phyloP scores from a whole-genome alignment of 2,888 invertebrate genomes.

The Melanostoma scalare region DNA sequence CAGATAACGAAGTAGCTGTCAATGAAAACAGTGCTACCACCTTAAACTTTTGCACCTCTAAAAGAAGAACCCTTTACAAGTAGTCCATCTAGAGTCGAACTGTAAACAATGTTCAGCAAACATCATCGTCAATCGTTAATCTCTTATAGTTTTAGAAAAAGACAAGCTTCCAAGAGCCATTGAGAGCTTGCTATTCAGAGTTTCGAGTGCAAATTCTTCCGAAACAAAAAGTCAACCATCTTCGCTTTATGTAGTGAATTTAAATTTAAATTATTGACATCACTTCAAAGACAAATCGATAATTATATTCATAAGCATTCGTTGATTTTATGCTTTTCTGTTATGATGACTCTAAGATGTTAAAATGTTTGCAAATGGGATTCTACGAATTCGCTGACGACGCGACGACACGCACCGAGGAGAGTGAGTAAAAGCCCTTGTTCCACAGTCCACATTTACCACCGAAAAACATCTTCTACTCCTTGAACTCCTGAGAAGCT shows the following conservation, averaged over 20 bases:
- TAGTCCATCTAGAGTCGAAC: too few species aligned
- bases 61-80: too few species aligned
- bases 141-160: too few species aligned
- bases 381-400: not conserved
- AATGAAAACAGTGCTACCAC: too few species aligned
- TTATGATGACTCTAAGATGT: slow-evolving; percentile 50
- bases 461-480: not conserved
- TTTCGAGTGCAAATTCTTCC: not conserved
- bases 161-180: too few species aligned
- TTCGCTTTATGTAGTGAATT: slow-evolving; percentile 56
- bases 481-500: slow-evolving; percentile 21
- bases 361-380: slow-evolving; percentile 49
- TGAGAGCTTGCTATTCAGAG: too few species aligned
- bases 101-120: too few species aligned
- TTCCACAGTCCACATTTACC: not conserved
- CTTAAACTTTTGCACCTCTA: too few species aligned
- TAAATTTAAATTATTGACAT: slow-evolving; percentile 64
- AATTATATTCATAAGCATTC: slow-evolving; percentile 63
- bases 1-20: too few species aligned
- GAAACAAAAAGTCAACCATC: slow-evolving; percentile 38
- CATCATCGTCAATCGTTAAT: too few species aligned
- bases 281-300: slow-evolving; percentile 61
- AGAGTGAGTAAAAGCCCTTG: not conserved
- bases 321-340: slow-evolving; percentile 64
- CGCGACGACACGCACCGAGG: not conserved